phyloP scores from a whole-genome alignment of 2,113 vertebrate species.

The Lamprologus ornatipinnis region DNA sequence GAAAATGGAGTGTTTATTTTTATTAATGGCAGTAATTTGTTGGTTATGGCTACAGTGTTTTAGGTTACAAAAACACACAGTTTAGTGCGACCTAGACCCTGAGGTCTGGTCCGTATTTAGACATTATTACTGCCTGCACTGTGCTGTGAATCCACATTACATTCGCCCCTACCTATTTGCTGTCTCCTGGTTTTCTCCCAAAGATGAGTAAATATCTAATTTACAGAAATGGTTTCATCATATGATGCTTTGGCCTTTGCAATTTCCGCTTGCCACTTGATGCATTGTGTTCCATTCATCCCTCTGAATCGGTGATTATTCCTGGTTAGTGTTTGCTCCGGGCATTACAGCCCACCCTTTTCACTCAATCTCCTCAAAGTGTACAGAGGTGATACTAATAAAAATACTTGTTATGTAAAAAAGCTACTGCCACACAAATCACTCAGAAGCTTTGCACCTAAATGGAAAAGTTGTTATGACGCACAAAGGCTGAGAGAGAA shows the following conservation, averaged over 20 bases:
- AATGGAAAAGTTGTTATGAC: constrained; percentile 11
- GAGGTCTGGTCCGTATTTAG: neutral
- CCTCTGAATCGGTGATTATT: neutral
- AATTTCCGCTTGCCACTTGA: constrained; percentile 33
- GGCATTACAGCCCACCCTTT: neutral
- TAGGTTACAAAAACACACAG: neutral
- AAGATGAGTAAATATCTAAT: constrained; percentile 44
- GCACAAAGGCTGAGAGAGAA: neutral
- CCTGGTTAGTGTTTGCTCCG: constrained; percentile 1
- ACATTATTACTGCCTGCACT: constrained; percentile 4
- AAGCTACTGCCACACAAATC: constrained; percentile 13
- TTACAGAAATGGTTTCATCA: constrained; percentile 36
- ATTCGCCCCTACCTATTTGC: neutral
- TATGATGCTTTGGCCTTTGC: neutral
- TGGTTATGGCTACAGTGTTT: neutral
- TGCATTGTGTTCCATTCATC: constrained; percentile 16
- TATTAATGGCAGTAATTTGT: constrained; percentile 33
- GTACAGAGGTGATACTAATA: constrained; percentile 18
- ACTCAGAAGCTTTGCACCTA: neutral
- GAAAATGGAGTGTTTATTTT: constrained; percentile 1
- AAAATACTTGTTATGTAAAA: constrained; percentile 29
- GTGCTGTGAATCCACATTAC: constrained; percentile 14
- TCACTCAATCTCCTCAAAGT: neutral
- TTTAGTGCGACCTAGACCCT: neutral
- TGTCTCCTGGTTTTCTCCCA: neutral